Evolutionary conservation across 1,140 invertebrate species (phyloP).

Genomic region (Heliothis subflexa): DNA sequence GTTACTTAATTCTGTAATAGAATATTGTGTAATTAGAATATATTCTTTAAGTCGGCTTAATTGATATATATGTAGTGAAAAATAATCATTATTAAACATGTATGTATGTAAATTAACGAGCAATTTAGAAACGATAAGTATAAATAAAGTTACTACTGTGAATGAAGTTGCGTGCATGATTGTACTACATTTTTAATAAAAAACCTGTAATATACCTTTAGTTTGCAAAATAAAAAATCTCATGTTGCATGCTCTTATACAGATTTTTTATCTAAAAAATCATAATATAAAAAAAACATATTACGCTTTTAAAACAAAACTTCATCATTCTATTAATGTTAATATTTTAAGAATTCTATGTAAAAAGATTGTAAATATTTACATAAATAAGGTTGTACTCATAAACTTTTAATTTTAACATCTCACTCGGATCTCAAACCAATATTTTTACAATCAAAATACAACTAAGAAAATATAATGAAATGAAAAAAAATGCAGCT

Average conservation of each 20-base stretch:
- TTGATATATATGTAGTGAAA: conserved; percentile 14
- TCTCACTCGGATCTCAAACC: conserved; percentile 19
- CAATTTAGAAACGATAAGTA: background rate
- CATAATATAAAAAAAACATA: background rate
- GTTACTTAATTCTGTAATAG: conserved; percentile 34
- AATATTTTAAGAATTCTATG: background rate
- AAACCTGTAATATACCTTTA: no score
- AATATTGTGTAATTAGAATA: conserved; percentile 25
- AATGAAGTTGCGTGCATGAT: background rate
- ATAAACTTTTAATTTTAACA: background rate
- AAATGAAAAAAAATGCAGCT: conserved; percentile 1
- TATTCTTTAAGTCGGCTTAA: conserved; percentile 38
- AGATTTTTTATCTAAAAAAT: no score
- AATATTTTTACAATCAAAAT: conserved; percentile 3
- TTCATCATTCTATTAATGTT: background rate
- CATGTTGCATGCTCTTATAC: no score
- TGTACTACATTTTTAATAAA: background rate
- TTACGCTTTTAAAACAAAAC: background rate
- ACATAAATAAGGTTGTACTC: background rate
- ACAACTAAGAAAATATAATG: background rate
- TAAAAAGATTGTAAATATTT: conserved; percentile 30
- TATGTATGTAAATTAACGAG: background rate
- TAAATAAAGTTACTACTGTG: background rate
- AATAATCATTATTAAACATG: background rate
- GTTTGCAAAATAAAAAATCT: no score